phyloP scores from a whole-genome alignment of 2,888 invertebrate species.

The Unio delphinus region DNA sequence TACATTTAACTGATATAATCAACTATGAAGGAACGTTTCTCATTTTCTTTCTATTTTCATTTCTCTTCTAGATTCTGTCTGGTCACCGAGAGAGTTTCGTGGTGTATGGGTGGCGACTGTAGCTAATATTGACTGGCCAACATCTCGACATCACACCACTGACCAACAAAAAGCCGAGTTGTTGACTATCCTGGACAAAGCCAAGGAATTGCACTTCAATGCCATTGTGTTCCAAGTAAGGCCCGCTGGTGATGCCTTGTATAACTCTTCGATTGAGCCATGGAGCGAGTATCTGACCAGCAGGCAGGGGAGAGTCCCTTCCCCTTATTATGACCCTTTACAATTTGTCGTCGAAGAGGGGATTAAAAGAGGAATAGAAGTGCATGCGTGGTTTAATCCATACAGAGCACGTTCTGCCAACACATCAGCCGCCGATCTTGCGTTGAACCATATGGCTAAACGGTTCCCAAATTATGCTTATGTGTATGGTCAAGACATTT shows the following conservation, averaged over 20 bases:
- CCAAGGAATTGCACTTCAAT: slow-evolving; percentile 55
- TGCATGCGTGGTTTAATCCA: slow-evolving; percentile 66
- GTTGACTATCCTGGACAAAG: slow-evolving; percentile 37
- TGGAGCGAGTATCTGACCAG: slow-evolving; percentile 67
- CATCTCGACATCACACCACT: slow-evolving; percentile 36
- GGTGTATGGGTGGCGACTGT: slow-evolving; percentile 66
- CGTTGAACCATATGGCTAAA: slow-evolving; percentile 59
- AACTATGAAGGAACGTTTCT: too few species aligned
- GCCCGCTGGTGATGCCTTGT: slow-evolving; percentile 63
- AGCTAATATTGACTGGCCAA: slow-evolving; percentile 66
- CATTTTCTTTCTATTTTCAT: too few species aligned
- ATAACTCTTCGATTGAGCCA: slow-evolving; percentile 59
- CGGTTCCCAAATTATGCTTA: slow-evolving; percentile 56
- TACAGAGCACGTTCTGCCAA: slow-evolving; percentile 59
- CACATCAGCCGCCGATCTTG: slow-evolving; percentile 48
- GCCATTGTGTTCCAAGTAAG: slow-evolving; percentile 57
- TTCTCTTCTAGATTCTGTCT: slow-evolving; percentile 9
- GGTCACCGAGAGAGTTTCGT: slow-evolving; percentile 58
- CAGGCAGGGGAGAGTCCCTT: slow-evolving; percentile 56
- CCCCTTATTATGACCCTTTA: slow-evolving; percentile 62
- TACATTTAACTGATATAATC: too few species aligned
- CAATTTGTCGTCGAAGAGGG: slow-evolving; percentile 51
- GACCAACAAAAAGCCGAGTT: slow-evolving; percentile 47
- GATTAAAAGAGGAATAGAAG: slow-evolving; percentile 58
- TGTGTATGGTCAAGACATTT: slow-evolving; percentile 54